Evolutionary conservation across 1,140 invertebrate genomes (phyloP), one percentile per base, ranked within the genome.

Genomic region (Aphis craccivora): DNA sequence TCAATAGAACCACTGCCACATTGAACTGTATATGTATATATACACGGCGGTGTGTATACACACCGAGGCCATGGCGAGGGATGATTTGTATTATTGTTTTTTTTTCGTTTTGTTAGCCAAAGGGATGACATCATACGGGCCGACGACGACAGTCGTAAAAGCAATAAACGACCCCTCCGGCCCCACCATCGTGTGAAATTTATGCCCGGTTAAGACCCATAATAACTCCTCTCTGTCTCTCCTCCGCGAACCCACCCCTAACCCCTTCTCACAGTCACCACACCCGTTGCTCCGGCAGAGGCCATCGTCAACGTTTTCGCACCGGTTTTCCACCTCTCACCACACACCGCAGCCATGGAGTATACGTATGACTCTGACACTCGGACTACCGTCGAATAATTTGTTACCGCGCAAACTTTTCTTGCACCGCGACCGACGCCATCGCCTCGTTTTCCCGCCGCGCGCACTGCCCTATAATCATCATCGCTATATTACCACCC

Each of bases 291-390:
- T n/a, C 60, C 60, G 60, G 60, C 84, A 48, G 35, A 25, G 87
- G 35, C 88, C 88, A 53, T 90, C 88, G 88, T 90, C 88, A 40
- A 90, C 51, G 88, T 37, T 55, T 55, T 90, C 35, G 88, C 88
- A 89, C 87, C 87, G 87, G 87, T 51, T 53, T 87, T 87, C 43
- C 43, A 48, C 84, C 25, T n/a, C 84, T 48, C 87, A 3, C 30
- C 87, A 48, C 7, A 4, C 87, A 22, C 86, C 8, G 14, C 18
- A 51, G 55, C 55, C 55, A 30, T 30, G 35, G 53, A 51, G 88
- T 89, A 35, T 90, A 11, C n/a, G 88, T 67, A 90, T 90, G 89
- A 90, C 48, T 90, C 89, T 90, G 89, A 90, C 89, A 91, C 90
- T 91, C 90, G 90, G 90, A 91, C 90, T 45, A 25, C 55, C 55